A percentile compares a stretch with the other conserved stretches of the same genome.
These are phyloP conservation scores for Bothrops jararaca DNA, from an alignment of 2,113 vertebrate genomes.

Conservation along the genomic window DNA sequence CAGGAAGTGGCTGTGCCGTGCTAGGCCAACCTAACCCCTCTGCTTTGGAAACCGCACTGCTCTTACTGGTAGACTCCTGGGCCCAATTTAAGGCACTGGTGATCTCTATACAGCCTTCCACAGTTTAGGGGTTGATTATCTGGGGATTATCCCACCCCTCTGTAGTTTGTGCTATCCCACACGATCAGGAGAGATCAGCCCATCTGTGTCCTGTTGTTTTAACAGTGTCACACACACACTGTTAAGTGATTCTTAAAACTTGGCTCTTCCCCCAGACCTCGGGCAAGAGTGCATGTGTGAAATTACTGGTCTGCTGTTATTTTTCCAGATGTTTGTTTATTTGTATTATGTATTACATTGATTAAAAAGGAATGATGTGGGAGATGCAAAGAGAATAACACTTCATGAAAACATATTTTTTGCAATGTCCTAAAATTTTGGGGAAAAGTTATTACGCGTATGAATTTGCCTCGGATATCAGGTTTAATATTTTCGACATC, in stretches of 20 bases:
- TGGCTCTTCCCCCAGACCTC: not conserved
- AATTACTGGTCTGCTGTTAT: not conserved
- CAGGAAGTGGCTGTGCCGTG: too few species aligned
- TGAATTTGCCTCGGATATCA: not conserved
- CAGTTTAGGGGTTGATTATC: too few species aligned
- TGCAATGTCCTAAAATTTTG: not conserved
- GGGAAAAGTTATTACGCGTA: not conserved
- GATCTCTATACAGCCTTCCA: too few species aligned
- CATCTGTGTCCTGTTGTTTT: not conserved
- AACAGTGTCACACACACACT: not conserved
- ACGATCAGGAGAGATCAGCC: too few species aligned
- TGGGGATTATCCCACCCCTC: too few species aligned
- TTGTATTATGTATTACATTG: not conserved
- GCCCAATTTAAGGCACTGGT: too few species aligned
- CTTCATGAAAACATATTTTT: not conserved
- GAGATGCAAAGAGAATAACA: not conserved
- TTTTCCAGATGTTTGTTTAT: not conserved
- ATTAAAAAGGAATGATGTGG: not conserved
- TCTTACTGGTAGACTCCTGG: too few species aligned
- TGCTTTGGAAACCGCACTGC: too few species aligned
- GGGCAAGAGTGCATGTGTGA: not conserved
- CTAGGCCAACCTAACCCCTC: too few species aligned
- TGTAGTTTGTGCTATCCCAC: too few species aligned
- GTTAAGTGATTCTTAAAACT: not conserved
- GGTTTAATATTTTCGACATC: not conserved